These are phyloP conservation scores for Zonitis immaculata DNA, from an alignment of 2,888 invertebrate species.

Conservation along the genomic window DNA sequence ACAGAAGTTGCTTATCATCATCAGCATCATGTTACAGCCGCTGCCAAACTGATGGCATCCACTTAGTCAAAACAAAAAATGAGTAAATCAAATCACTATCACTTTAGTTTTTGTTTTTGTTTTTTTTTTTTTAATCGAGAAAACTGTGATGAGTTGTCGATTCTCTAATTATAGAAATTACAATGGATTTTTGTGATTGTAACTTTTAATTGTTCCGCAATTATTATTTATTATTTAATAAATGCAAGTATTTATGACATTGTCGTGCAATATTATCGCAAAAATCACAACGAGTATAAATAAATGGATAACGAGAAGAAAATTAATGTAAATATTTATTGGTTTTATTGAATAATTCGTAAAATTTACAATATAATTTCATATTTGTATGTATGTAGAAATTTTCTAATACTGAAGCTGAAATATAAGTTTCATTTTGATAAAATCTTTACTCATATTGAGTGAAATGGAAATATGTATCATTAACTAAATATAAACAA, in stretches of 20 bases:
- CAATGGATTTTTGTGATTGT: neutral
- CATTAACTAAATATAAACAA: neutral
- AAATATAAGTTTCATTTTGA: neutral
- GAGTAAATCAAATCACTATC: neutral
- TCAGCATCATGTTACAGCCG: constrained; percentile 80
- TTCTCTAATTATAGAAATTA: neutral
- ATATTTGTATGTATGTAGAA: too few relatives aligned
- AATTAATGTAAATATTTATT: neutral
- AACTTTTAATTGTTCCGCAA: neutral
- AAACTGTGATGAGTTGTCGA: neutral
- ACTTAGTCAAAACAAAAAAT: constrained; percentile 53
- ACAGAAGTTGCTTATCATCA: constrained; percentile 73
- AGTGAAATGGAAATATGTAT: neutral
- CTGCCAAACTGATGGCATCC: constrained; percentile 79
- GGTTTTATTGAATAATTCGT: too few relatives aligned
- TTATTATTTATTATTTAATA: neutral
- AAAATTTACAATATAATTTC: too few relatives aligned
- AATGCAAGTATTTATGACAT: too few relatives aligned
- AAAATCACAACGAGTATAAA: too few relatives aligned
- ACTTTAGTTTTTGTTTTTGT: too few relatives aligned
- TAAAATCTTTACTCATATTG: constrained; percentile 15
- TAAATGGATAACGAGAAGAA: neutral
- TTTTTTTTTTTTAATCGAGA: too few relatives aligned
- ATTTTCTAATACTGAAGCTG: too few relatives aligned
- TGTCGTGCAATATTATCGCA: too few relatives aligned